Conservation (phyloP, 92 coral and sea anemone genomes). For the Epizoanthus scotinus region DNA sequence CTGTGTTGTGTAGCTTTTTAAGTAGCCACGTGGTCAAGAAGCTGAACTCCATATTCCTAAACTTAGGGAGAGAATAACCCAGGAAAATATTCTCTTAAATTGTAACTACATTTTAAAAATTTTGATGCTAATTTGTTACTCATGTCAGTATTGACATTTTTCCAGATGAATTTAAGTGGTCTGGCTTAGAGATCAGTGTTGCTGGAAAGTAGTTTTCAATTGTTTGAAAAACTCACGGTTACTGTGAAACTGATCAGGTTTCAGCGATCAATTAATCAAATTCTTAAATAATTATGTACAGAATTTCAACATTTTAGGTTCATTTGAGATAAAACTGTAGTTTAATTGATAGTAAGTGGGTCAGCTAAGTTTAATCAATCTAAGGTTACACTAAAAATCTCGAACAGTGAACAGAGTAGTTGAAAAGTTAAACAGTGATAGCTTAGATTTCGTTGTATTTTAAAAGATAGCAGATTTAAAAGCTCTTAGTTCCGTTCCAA, state of each 20-base stretch:
- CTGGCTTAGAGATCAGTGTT: no score
- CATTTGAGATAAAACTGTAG: not conserved
- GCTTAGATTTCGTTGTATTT: not conserved
- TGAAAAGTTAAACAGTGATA: not conserved
- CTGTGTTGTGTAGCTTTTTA: not conserved
- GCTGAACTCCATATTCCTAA: not conserved
- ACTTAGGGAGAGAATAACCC: no score
- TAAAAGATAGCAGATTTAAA: conserved; percentile 12
- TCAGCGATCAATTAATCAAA: no score
- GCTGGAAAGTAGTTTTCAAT: no score
- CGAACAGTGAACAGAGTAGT: not conserved
- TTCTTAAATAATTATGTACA: no score
- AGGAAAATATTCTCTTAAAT: no score
- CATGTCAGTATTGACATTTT: no score
- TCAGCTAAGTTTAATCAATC: not conserved
- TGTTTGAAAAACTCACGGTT: no score
- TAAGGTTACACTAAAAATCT: conserved; percentile 8
- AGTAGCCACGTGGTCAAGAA: conserved; percentile 1
- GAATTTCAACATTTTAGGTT: not conserved
- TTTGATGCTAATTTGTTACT: no score
- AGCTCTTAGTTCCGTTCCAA: conserved; percentile 13
- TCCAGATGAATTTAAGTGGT: no score
- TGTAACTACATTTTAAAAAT: no score
- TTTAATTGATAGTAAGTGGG: conserved; percentile 1
- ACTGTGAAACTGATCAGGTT: no score